Evolutionary conservation across 2,797 vertebrate genomes (phyloP).

Genomic region (Notamacropus eugenii): DNA sequence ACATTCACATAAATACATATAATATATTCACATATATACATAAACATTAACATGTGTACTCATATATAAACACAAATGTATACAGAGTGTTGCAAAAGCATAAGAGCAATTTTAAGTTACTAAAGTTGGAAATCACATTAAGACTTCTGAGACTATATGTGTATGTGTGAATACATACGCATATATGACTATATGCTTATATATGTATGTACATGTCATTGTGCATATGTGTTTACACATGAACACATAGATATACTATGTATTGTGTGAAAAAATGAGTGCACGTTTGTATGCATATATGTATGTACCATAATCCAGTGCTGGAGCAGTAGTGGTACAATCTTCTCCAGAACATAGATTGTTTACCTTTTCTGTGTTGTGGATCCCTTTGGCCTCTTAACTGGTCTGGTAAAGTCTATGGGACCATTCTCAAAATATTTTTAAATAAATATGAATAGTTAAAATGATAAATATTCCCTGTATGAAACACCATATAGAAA

Average conservation of each 20-base stretch:
- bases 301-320: neutral
- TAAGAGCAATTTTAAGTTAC: neutral
- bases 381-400: neutral
- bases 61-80: neutral
- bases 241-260: neutral
- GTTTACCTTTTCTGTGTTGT: neutral
- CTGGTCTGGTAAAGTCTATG: neutral
- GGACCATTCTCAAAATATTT: neutral
- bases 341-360: neutral
- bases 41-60: neutral
- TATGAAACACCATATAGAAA: neutral
- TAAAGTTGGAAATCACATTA: neutral
- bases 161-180: neutral
- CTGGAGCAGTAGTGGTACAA: neutral
- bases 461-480: neutral
- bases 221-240: neutral
- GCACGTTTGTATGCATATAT: neutral
- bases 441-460: neutral
- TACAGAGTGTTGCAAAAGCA: neutral
- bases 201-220: neutral
- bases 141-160: neutral
- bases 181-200: neutral
- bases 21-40: neutral
- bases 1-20: neutral
- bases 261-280: neutral